Conservation (phyloP, 2,888 invertebrate species). For the Amblyjoppa fuscipennis region DNA sequence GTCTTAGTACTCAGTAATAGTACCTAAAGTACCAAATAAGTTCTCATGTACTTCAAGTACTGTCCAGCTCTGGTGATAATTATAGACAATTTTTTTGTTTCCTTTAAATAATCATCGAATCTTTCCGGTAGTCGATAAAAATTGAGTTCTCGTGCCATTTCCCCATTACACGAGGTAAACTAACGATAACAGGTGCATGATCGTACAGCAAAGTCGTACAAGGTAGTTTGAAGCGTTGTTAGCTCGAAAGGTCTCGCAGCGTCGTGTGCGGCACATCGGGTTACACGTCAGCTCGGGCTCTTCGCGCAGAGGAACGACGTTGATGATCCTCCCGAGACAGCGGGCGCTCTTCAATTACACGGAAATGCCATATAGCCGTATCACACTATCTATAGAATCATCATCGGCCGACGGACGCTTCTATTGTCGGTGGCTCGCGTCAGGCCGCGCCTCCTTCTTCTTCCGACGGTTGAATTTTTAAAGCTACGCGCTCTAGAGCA, state of each 20-base stretch:
- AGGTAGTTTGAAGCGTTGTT: not conserved
- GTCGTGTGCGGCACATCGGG: slow-evolving; percentile 12
- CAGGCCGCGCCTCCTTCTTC: slow-evolving; percentile 47
- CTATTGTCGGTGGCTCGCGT: slow-evolving; percentile 22
- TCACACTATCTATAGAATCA: slow-evolving; percentile 6
- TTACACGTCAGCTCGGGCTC: slow-evolving; percentile 7
- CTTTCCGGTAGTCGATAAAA: not conserved
- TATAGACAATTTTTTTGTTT: too few species aligned
- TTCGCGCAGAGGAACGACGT: slow-evolving; percentile 7
- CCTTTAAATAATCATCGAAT: not conserved
- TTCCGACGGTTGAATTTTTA: slow-evolving; percentile 37
- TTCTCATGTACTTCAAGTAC: too few species aligned
- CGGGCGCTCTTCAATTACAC: slow-evolving; percentile 27
- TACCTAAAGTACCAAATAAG: too few species aligned
- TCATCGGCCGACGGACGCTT: not conserved
- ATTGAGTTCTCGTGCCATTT: not conserved
- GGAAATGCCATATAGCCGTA: slow-evolving; percentile 26
- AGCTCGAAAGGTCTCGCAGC: not conserved
- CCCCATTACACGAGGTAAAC: not conserved
- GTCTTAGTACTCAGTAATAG: too few species aligned
- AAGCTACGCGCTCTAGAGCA: slow-evolving; percentile 14
- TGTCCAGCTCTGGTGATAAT: too few species aligned
- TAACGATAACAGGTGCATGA: not conserved
- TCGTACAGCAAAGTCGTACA: not conserved
- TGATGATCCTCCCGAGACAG: slow-evolving; percentile 19